These are phyloP conservation scores for Chironomus striatipennis DNA, from an alignment of 1,140 invertebrate genomes.

Conservation along the genomic window DNA sequence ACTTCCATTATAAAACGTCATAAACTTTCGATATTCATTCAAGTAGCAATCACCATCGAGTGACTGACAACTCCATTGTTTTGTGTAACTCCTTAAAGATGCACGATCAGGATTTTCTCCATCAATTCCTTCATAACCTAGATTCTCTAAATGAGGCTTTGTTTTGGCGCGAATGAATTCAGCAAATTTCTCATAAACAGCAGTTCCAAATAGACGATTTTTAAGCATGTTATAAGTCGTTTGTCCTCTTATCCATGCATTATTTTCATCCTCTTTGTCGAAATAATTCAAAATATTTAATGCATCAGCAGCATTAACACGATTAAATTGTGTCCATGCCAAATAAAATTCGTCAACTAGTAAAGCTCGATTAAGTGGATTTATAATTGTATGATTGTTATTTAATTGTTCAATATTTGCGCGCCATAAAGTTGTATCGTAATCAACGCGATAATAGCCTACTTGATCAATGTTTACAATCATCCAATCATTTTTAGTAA, in stretches of 20 bases:
- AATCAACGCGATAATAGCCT: constrained; percentile 55
- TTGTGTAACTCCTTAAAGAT: not conserved
- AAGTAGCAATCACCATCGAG: not conserved
- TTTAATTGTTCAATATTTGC: constrained; percentile 43
- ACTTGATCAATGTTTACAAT: not conserved
- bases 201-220: not conserved
- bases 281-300: not conserved
- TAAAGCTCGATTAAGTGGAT: constrained; percentile 50
- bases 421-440: constrained; percentile 46
- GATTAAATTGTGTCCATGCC: not conserved
- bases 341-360: constrained; percentile 44
- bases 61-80: not conserved
- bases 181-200: not conserved
- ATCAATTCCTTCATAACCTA: not conserved
- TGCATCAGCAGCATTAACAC: not conserved
- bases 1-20: not conserved
- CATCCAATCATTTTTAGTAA: constrained; percentile 29
- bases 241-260: not conserved
- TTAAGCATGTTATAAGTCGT: not conserved
- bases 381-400: constrained; percentile 41
- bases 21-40: not conserved
- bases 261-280: not conserved
- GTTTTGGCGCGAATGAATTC: not conserved
- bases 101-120: not conserved
- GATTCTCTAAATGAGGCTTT: not conserved